Base-by-base conservation (phyloP, 2,113 vertebrate genomes). In the Tapirus terrestris region DNA sequence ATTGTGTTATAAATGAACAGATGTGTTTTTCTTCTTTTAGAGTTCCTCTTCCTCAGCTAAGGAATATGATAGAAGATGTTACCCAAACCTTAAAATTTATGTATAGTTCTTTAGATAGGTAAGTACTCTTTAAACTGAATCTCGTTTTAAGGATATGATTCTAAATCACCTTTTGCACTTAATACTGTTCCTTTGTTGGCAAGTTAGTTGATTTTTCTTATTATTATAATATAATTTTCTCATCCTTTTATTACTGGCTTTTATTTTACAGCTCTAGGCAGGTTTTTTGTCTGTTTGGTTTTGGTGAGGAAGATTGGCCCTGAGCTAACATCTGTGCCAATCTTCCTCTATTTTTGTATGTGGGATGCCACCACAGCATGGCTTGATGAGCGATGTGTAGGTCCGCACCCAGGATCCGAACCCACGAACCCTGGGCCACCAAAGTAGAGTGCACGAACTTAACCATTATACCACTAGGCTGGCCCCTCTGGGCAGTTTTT, bases 71-170 rank as follows among this genome's bases (percentile, higher is more conserved):
- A 84, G 98, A 98, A 85, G 99, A 99, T 91, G 98, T 99, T 45
- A 99, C 99, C 76, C 99, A 98, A 90, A 99, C 99, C 29, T 98
- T 99, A 97, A 99, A 98, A 96, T 99, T 99, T 98, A 99, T 99
- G 99, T 99, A 99, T 81, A 97, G 99, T 95, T 99, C 99, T 88
- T 98, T 99, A 95, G 99, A 99, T 98, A 99, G 99, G 99, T 99
- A 95, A 96, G 99, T 98, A 93, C 73, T 96, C 48, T 76, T 93
- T 81, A 23, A 88, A 13, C 76, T 89, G 39, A 63, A 21, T 84
- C 90, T 95, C 70, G 87, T 96, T 87, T 91, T 89, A 72, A 96
- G 75, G 96, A 36, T 14, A 17, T 94, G 23, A 61, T 87, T 94
- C 93, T 96, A 51, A 61, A 51, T 43, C 21, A 36, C 29, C 39